Percentiles rank a stretch among this genome's conserved stretches.
Conservation (phyloP, 2,888 invertebrate genomes). For the Dicranocentrus wangi region DNA sequence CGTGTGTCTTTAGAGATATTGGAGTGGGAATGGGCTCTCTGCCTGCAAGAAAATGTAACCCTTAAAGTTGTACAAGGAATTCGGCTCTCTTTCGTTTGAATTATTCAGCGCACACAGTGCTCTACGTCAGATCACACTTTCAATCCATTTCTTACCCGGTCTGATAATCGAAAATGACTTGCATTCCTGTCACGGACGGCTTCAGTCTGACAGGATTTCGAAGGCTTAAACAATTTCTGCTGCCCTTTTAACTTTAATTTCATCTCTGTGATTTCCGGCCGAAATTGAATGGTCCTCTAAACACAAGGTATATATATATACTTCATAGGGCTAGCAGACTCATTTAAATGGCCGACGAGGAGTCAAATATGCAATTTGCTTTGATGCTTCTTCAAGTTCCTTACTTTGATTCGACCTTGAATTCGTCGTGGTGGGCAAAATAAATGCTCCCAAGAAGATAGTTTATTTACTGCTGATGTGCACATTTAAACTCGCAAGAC, state of each 20-base stretch:
- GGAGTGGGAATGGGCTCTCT: slow-evolving; percentile 31
- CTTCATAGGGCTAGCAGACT: too few relatives aligned
- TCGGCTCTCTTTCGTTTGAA: slow-evolving; percentile 44
- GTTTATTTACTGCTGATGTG: too few relatives aligned
- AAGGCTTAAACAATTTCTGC: slow-evolving; percentile 26
- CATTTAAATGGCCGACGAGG: too few relatives aligned
- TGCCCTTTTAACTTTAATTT: slow-evolving; percentile 38
- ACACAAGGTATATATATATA: too few relatives aligned
- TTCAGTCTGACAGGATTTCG: neutral
- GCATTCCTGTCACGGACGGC: slow-evolving; percentile 48
- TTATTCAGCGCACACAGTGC: slow-evolving; percentile 57
- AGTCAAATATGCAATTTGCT: too few relatives aligned
- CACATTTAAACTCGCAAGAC: too few relatives aligned
- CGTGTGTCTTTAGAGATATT: slow-evolving; percentile 22
- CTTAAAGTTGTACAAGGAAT: slow-evolving; percentile 49
- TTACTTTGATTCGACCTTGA: too few relatives aligned
- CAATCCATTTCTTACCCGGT: slow-evolving; percentile 50
- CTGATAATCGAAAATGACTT: slow-evolving; percentile 52
- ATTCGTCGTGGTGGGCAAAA: too few relatives aligned
- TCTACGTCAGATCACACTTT: slow-evolving; percentile 56
- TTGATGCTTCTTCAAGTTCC: too few relatives aligned
- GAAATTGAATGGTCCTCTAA: slow-evolving; percentile 16
- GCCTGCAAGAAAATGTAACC: too few relatives aligned
- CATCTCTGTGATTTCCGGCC: slow-evolving; percentile 7
- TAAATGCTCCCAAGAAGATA: too few relatives aligned